phyloP scores from a whole-genome alignment of 2,797 vertebrate species.

The Phalloptychus januarius region DNA sequence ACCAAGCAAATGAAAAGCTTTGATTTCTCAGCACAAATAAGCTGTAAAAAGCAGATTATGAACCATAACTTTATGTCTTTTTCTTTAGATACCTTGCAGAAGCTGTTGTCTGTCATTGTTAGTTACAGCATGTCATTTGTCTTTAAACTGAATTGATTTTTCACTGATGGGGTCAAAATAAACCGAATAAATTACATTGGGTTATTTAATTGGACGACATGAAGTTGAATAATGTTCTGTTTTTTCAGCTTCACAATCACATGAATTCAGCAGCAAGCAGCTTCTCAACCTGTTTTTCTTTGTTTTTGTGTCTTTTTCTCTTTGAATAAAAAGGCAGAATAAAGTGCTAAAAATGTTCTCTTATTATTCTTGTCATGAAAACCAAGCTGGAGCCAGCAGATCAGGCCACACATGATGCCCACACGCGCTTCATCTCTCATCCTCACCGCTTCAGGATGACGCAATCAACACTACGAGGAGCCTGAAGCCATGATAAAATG shows the following conservation, averaged over 20 bases:
- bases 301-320: not conserved
- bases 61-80: not conserved
- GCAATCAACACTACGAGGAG: conserved; percentile 23
- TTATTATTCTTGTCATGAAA: not conserved
- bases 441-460: conserved; percentile 43
- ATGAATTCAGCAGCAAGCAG: not conserved
- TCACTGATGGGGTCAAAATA: too few species aligned
- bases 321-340: not conserved
- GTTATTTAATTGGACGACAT: too few species aligned
- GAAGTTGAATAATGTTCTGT: not conserved
- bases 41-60: not conserved
- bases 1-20: not conserved
- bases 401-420: conserved; percentile 38
- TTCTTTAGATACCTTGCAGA: not conserved
- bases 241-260: not conserved
- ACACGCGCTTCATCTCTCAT: conserved; percentile 33
- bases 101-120: not conserved
- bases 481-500: conserved; percentile 5
- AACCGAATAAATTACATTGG: too few species aligned
- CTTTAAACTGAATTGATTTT: too few species aligned
- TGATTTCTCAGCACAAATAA: not conserved
- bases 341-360: not conserved
- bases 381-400: not conserved
- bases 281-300: not conserved
- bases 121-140: too few species aligned